Evolutionary conservation across 1,140 invertebrate species (phyloP), one percentile per base, ranked within the genome.

Genomic region (Meteorus sp.): DNA sequence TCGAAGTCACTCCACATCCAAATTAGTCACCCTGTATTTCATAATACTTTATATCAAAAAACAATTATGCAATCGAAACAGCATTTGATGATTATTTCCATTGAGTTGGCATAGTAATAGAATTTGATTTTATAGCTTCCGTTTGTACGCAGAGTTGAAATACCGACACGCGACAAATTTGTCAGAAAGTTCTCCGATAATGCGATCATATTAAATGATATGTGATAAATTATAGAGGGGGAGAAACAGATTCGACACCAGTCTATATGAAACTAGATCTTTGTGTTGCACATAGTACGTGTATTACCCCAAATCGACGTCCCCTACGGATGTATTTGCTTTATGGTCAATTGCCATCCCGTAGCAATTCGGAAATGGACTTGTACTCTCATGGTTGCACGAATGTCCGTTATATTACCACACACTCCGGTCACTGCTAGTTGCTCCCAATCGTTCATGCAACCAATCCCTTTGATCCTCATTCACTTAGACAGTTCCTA

Each of bases 151-250:
- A n/a, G n/a, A n/a, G n/a, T n/a, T n/a, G n/a, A n/a, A n/a, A n/a
- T n/a, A 33, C n/a, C n/a, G 19, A 47, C 78, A 79, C 77, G 78
- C 73, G 78, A 70, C 72, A 74, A 75, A 80, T 80, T 79, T 80
- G 77, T 79, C 75, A 72, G 66, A 68, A 35, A 44, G n/a, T n/a
- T n/a, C 37, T 55, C 33, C 35, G 50, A 60, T 52, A 31, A 29
- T 37, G 31, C n/a, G n/a, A n/a, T n/a, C n/a, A n/a, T n/a, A n/a
- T n/a, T n/a, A n/a, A n/a, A n/a, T n/a, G n/a, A n/a, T n/a, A n/a
- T n/a, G n/a, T n/a, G 37, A 56, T 41, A 44, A 52, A 62, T 59
- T 35, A n/a, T n/a, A n/a, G 25, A 55, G 37, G 56, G 17, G 43
- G 2, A 35, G 47, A 22, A 55, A 50, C 48, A 62, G 29, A 54